Percentiles rank a stretch among this genome's conserved stretches.
Conservation (phyloP, 2,797 vertebrate genomes). For the Zenarchopterus dispar region DNA sequence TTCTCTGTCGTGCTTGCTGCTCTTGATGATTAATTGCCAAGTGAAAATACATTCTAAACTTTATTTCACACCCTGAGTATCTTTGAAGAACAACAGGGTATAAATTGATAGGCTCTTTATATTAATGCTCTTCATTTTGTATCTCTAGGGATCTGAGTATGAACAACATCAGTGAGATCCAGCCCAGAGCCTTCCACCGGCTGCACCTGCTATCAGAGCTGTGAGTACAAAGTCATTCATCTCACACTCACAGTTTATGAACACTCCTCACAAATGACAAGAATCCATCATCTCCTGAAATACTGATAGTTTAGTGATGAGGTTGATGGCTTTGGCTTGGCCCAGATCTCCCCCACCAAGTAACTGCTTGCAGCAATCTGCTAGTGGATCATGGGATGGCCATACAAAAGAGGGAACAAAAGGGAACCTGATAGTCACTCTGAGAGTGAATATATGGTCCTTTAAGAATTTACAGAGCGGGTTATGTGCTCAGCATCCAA, state of each 20-base stretch:
- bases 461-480: slow-evolving; percentile 61
- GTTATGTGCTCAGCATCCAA: slow-evolving; percentile 58
- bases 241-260: slow-evolving; percentile 46
- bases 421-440: slow-evolving; percentile 67
- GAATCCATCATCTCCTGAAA: slow-evolving; percentile 45
- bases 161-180: slow-evolving; percentile 94
- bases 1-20: slow-evolving; percentile 31
- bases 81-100: slow-evolving; percentile 37
- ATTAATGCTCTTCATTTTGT: slow-evolving; percentile 35
- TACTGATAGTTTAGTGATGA: slow-evolving; percentile 54
- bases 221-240: slow-evolving; percentile 84
- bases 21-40: slow-evolving; percentile 47
- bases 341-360: slow-evolving; percentile 67
- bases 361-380: slow-evolving; percentile 69
- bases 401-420: slow-evolving; percentile 43
- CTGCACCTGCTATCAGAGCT: slow-evolving; percentile 93
- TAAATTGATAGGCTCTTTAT: slow-evolving; percentile 40
- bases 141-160: slow-evolving; percentile 91
- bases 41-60: slow-evolving; percentile 41
- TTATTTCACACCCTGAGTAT: slow-evolving; percentile 27
- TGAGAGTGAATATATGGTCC: slow-evolving; percentile 63
- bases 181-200: slow-evolving; percentile 84
- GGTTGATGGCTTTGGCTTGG: slow-evolving; percentile 70
- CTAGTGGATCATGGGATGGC: slow-evolving; percentile 47
- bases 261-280: slow-evolving; percentile 51